Conservation (phyloP, 1,140 invertebrate species). For the Arctopsyche grandis region DNA sequence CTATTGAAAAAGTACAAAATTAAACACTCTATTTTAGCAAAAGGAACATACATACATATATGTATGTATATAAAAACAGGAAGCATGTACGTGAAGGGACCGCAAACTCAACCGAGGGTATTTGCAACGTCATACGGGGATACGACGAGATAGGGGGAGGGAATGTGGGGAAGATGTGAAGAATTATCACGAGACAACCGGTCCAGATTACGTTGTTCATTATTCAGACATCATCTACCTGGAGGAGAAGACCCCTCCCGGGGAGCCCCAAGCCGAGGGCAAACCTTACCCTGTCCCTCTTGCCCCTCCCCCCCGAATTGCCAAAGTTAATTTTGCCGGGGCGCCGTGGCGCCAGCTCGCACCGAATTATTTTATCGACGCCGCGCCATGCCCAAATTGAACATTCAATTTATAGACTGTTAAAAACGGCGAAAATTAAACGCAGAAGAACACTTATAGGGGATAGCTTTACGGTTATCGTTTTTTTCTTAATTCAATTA, state of each 20-base stretch:
- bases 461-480: not conserved
- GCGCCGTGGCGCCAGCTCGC: not conserved
- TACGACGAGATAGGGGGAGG: not conserved
- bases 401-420: constrained; percentile 42
- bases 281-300: constrained; percentile 1
- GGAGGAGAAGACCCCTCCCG: constrained; percentile 20
- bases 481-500: not conserved
- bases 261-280: constrained; percentile 8
- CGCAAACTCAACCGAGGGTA: no score
- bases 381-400: constrained; percentile 36
- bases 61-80: no score
- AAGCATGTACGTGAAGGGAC: no score
- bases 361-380: constrained; percentile 40
- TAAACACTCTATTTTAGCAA: not conserved
- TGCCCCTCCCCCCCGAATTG: constrained; percentile 25
- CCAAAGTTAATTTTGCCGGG: constrained; percentile 43
- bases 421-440: constrained; percentile 43
- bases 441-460: not conserved
- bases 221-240: constrained; percentile 53
- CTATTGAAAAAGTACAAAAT: no score
- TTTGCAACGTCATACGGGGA: no score
- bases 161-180: constrained; percentile 26
- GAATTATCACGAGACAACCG: constrained; percentile 53
- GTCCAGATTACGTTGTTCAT: constrained; percentile 52
- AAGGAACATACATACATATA: not conserved